Conservation (phyloP, 2,797 vertebrate genomes). For the Lacerta viridis region DNA sequence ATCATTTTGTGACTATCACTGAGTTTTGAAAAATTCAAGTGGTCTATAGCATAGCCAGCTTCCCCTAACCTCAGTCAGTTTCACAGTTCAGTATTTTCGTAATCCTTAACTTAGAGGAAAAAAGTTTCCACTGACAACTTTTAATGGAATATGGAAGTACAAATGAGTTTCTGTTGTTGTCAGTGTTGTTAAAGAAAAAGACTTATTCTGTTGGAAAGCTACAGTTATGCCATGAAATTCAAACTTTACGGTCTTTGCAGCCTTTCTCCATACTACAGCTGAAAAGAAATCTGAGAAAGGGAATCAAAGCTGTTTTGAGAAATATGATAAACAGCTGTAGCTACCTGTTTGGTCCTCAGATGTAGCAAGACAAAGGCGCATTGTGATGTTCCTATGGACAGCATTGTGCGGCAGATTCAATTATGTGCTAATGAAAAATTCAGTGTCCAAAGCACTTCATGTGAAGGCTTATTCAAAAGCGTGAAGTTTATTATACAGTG, state of each 20-base stretch:
- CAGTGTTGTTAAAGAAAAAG: background rate
- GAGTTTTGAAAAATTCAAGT: background rate
- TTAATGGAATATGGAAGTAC: background rate
- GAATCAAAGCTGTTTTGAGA: constrained; percentile 30
- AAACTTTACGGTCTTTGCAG: constrained; percentile 13
- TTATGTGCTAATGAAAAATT: constrained; percentile 70
- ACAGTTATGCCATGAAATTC: background rate
- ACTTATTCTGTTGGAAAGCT: background rate
- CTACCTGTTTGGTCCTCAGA: constrained; percentile 28
- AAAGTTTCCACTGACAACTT: constrained; percentile 24
- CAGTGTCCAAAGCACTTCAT: constrained; percentile 62
- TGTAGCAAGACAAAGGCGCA: constrained; percentile 19
- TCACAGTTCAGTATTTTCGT: constrained; percentile 5
- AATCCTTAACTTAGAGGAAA: constrained; percentile 16
- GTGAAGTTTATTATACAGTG: constrained; percentile 61
- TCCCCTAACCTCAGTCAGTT: background rate
- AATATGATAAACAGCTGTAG: constrained; percentile 16
- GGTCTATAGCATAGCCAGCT: background rate
- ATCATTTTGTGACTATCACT: background rate
- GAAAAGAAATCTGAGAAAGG: background rate
- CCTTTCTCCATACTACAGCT: constrained; percentile 4
- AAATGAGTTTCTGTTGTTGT: background rate
- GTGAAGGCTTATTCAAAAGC: constrained; percentile 61
- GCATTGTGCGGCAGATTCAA: constrained; percentile 45
- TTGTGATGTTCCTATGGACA: constrained; percentile 41